Conservation (phyloP, 1,140 invertebrate species). For the Lordiphosa clarofinis region DNA sequence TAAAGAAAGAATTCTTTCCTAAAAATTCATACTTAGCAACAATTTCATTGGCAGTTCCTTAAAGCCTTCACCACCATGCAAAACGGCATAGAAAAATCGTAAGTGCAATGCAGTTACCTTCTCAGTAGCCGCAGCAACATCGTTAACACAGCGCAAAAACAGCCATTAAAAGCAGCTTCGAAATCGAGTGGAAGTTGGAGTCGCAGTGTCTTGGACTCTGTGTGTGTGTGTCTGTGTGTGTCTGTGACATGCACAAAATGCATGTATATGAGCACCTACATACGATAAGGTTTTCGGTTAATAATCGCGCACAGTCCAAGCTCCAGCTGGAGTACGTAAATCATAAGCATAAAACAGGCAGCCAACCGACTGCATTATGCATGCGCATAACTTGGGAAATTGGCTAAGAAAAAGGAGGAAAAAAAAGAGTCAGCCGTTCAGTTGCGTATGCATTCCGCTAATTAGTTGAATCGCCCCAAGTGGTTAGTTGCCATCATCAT, state of each 20-base stretch:
- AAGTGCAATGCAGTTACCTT: conserved; percentile 37
- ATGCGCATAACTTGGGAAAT: conserved; percentile 60
- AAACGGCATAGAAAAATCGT: conserved; percentile 15
- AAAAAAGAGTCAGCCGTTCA: conserved; percentile 2
- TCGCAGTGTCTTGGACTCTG: too few species aligned
- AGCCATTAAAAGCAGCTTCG: conserved; percentile 63
- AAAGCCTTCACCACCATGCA: too few species aligned
- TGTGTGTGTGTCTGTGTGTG: too few species aligned
- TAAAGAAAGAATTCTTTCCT: too few species aligned
- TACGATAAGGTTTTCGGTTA: conserved; percentile 62
- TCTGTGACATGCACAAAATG: conserved; percentile 76
- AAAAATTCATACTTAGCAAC: conserved; percentile 5
- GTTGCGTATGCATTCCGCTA: conserved; percentile 62
- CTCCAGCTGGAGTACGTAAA: conserved; percentile 61
- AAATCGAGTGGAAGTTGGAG: conserved; percentile 36
- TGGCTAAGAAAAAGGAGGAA: conserved; percentile 14
- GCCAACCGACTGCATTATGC: conserved; percentile 54
- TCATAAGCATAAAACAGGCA: conserved; percentile 64
- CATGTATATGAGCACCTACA: conserved; percentile 74
- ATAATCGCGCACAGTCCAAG: conserved; percentile 50
- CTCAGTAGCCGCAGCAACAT: conserved; percentile 61
- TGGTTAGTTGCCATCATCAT: conserved; percentile 7
- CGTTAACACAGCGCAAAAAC: conserved; percentile 71
- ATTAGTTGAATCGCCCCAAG: conserved; percentile 56
- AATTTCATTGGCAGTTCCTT: too few species aligned